Evolutionary conservation across 2,797 vertebrate genomes (phyloP), one percentile per base, ranked within the genome.

Genomic region (Sitta carolinensis): DNA sequence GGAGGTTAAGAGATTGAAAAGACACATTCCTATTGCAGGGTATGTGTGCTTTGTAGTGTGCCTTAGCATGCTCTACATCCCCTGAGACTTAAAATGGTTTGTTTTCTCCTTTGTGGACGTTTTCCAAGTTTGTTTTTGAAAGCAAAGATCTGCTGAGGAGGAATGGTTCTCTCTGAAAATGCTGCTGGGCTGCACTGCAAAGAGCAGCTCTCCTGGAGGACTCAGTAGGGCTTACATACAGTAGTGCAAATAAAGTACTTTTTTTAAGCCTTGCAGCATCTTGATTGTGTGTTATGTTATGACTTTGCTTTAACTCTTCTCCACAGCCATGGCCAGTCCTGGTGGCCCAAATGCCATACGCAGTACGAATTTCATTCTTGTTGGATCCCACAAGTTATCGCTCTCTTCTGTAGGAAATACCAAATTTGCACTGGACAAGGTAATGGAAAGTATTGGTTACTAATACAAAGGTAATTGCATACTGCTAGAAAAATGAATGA

Each of bases 361-460:
- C 13, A 99, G 98, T 91, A 99, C 99, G 78, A 98, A 98, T 93
- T 99, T 99, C 54, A 72, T 95, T 77, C 98, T 99, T 32, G 98
- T 99, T 29, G 99, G 99, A 50, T 99, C 98, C 34, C 98, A 99
- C 96, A 99, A 98, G 36, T 97, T 99, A n/a, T 98, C 97, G 0
- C 87, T 99, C 32, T 97, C 98, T 42, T 99, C 99, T 18, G 90
- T 99, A 61, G 99, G 99, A 89, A 98, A 96, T 76, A 98, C 96
- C 80, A 99, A 98, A 76, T 99, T 99, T 91, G 96, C 97, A 30
- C 57, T 99, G 96, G 98, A 99, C 59, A 99, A 99, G 99, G 99
- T 99, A 98, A 70, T 40, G 29, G 57, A 78, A 66, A 20, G 55
- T 38, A 30, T 54, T 84, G 61, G 11, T 90, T 73, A 25, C 26